Evolutionary conservation across 2,113 vertebrate genomes (phyloP).

Genomic region (Pedetes capensis): DNA sequence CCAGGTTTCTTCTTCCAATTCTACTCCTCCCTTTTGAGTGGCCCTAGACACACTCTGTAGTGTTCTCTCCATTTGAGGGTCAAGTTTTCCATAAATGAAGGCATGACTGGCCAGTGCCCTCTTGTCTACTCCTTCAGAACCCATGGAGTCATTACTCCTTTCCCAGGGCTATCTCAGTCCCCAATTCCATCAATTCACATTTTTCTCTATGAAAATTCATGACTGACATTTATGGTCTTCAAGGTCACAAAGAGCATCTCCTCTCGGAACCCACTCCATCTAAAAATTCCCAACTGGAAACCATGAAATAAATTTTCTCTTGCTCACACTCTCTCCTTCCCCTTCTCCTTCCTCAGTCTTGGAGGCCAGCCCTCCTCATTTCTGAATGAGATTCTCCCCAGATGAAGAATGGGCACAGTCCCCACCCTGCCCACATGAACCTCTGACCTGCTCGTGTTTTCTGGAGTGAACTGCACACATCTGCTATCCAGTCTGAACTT

Average conservation of each 20-base stretch:
- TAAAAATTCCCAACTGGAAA: background rate
- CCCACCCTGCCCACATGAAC: fast-evolving
- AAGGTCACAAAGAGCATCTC: too few relatives aligned
- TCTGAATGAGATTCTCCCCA: background rate
- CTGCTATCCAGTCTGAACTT: background rate
- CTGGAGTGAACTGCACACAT: background rate
- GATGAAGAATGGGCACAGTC: background rate
- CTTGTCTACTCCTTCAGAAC: background rate
- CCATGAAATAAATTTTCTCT: fast-evolving
- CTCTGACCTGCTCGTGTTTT: background rate
- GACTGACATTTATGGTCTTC: background rate
- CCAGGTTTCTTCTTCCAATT: background rate
- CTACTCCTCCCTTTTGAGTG: background rate
- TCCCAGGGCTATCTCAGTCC: background rate
- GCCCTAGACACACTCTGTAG: background rate
- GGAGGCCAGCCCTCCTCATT: background rate
- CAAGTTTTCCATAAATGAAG: background rate
- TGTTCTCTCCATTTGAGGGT: too few relatives aligned
- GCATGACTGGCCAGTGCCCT: background rate
- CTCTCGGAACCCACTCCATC: background rate
- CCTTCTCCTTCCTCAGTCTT: background rate
- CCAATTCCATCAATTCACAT: background rate
- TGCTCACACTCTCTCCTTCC: too few relatives aligned
- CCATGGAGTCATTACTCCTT: background rate
- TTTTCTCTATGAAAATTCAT: background rate